Percentiles rank a stretch among this genome's conserved stretches.
Conservation (phyloP, 2,888 invertebrate species). For the Apamea epomidion region DNA sequence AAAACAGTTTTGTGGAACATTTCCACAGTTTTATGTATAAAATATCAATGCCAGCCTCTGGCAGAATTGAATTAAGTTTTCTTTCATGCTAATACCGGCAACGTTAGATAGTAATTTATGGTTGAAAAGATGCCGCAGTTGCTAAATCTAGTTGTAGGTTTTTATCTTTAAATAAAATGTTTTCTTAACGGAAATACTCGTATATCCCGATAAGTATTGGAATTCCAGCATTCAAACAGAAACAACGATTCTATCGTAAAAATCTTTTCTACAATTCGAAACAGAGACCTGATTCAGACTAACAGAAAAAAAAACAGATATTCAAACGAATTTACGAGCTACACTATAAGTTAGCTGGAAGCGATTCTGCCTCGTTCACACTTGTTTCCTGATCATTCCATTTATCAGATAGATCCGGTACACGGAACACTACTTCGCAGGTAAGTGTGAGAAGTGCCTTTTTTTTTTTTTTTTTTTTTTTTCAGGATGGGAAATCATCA, state of each 20-base stretch:
- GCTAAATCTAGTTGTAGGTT: not conserved
- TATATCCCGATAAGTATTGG: conserved; percentile 31
- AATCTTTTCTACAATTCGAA: conserved; percentile 55
- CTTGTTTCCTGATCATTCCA: conserved; percentile 77
- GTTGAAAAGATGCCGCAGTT: not conserved
- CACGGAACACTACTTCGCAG: conserved; percentile 80
- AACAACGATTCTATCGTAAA: conserved; percentile 48
- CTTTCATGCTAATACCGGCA: not conserved
- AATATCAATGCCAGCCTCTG: not conserved
- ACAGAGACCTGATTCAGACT: conserved; percentile 41
- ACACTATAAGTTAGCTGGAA: conserved; percentile 56
- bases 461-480: too few relatives aligned
- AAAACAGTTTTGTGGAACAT: not conserved
- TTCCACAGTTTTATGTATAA: not conserved
- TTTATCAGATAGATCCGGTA: conserved; percentile 76
- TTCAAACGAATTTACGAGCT: conserved; percentile 56
- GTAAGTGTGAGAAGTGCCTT: conserved; percentile 75
- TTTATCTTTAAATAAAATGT: conserved; percentile 29
- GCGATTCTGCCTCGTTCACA: conserved; percentile 59
- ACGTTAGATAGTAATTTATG: not conserved
- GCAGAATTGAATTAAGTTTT: not conserved
- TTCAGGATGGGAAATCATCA: too few relatives aligned
- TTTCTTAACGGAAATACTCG: not conserved
- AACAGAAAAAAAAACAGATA: conserved; percentile 46
- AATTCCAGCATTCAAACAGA: conserved; percentile 32